Percentiles rank a stretch among this genome's conserved stretches.
phyloP scores from a whole-genome alignment of 2,797 vertebrate species.

The Perodicticus potto region DNA sequence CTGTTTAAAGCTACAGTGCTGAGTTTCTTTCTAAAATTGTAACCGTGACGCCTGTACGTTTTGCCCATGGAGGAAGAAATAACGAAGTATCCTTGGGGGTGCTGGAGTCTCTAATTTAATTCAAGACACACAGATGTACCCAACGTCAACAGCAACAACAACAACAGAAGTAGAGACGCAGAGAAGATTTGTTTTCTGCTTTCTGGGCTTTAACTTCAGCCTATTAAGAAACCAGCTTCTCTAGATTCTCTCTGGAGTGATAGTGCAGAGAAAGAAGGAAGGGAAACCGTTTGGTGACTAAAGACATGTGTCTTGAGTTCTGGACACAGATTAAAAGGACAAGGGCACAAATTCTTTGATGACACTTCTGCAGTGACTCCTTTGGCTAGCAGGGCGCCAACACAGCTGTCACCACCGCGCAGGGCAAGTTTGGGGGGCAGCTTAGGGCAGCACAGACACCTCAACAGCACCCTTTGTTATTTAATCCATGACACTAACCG shows the following conservation, averaged over 20 bases:
- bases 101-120: slow-evolving; percentile 53
- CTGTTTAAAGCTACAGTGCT: not conserved
- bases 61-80: not conserved
- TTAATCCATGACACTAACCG: slow-evolving; percentile 40
- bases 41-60: not conserved
- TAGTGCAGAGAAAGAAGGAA: not conserved
- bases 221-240: not conserved
- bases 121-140: not conserved
- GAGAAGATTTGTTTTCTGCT: not conserved
- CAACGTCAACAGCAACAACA: not conserved
- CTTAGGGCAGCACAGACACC: slow-evolving; percentile 19
- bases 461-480: slow-evolving; percentile 74
- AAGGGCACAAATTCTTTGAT: slow-evolving; percentile 69
- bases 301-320: slow-evolving; percentile 31
- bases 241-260: not conserved
- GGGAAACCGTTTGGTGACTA: not conserved
- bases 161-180: not conserved
- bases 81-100: not conserved
- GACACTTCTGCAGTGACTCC: slow-evolving; percentile 75
- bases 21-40: slow-evolving; percentile 61
- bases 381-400: not conserved
- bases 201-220: slow-evolving; percentile 51
- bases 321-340: slow-evolving; percentile 36
- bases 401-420: not conserved
- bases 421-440: slow-evolving; percentile 64